Base-by-base conservation (phyloP, 1,140 invertebrate genomes). In the Hestina assimilis region DNA sequence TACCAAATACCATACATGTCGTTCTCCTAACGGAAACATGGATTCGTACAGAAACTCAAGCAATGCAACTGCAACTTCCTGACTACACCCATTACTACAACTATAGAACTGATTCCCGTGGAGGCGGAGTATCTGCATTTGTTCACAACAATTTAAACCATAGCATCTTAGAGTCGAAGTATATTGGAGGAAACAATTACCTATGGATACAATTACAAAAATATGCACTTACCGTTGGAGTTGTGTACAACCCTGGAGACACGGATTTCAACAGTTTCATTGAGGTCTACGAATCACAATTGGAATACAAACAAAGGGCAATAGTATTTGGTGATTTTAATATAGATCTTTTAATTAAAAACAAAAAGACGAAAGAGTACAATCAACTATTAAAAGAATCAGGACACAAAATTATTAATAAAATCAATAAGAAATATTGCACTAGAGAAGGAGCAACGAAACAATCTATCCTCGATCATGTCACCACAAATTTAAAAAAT, bases 11-110 rank as follows among this genome's bases (percentile, higher is more conserved):
- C 15, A 26, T 57, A n/a, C 45, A 57, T 15, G 8, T 57, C 11
- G 24, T 57, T 26, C 20, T 57, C 17, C 5, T 57, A 17, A 57
- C 54, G 2, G 54, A 57, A 57, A 57, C 54, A 1, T 57, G 54
- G 45, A 48, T 57, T 9, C 21, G 26, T 7, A 42, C 11, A 8
- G 45, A 57, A 31, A 1, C 3, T 9, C 21, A 48, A 48, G 46
- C 54, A 29, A 15, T 42, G 26, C 23, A 42, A 40, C 11, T 48
- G 4, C 24, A 57, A 24, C 20, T 50, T 41, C 35, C 9, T 3
- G 43, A 57, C 29, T 57, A 57, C 4, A 47, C 53, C 24, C 50
- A 52, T 21, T 41, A 42, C 38, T 42, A 52, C 17, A 52, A 52
- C 19, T 41, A 21, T 42, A 52, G 50, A 52, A 5, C 15, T 2